phyloP scores from a whole-genome alignment of 2,113 vertebrate species.

The Suncus etruscus region DNA sequence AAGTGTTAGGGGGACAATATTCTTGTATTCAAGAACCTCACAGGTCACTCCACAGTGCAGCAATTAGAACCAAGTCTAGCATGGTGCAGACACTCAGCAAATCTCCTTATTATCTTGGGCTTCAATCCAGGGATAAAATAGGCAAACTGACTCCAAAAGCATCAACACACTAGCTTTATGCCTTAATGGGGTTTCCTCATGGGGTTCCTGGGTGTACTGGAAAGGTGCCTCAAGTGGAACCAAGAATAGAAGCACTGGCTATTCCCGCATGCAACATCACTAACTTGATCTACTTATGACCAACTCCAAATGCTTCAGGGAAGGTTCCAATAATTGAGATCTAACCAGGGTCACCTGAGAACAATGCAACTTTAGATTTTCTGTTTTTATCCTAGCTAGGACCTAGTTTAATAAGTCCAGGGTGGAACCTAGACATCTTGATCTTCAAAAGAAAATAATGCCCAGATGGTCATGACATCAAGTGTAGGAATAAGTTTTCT shows the following conservation, averaged over 20 bases:
- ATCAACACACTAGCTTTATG: rapidly evolving
- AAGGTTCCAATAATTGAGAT: not conserved
- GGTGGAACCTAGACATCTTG: not conserved
- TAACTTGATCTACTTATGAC: not conserved
- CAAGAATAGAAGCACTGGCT: not conserved
- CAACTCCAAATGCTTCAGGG: not conserved
- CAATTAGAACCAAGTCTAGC: rapidly evolving
- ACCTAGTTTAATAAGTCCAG: conserved; percentile 32
- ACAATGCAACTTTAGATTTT: conserved; percentile 12
- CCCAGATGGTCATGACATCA: not conserved
- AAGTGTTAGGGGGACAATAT: rapidly evolving
- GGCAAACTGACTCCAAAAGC: not conserved
- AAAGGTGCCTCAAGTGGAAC: too few species aligned
- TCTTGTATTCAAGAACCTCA: not conserved
- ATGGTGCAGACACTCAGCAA: not conserved
- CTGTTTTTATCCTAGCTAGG: not conserved
- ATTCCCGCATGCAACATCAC: not conserved
- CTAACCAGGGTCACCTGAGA: conserved; percentile 35
- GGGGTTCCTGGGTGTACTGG: rapidly evolving
- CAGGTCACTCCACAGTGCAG: not conserved
- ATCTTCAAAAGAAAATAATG: conserved; percentile 4
- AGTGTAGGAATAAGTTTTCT: not conserved
- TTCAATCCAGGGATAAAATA: not conserved
- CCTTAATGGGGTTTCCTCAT: not conserved
- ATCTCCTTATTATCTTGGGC: not conserved